Conservation (phyloP, 2,888 invertebrate genomes). For the Oxycera nigricornis region DNA sequence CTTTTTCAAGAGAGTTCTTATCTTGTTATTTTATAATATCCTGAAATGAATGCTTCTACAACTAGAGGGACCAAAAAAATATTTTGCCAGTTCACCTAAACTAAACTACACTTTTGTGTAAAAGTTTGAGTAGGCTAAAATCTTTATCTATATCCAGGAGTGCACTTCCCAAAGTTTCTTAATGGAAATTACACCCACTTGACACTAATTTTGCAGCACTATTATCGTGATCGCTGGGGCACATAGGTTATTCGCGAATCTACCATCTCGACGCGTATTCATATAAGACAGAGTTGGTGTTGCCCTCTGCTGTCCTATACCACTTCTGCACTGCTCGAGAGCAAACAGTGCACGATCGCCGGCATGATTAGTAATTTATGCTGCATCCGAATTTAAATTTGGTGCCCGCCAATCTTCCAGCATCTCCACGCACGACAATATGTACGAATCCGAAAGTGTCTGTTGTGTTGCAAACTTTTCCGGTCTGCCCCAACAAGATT, state of each 20-base stretch:
- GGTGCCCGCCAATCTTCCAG: slow-evolving; percentile 22
- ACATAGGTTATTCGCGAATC: not conserved
- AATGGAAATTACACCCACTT: slow-evolving; percentile 36
- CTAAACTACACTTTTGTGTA: no score
- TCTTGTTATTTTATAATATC: no score
- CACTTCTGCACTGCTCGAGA: not conserved
- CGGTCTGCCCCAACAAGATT: not conserved
- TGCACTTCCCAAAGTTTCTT: not conserved
- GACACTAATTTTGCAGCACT: slow-evolving; percentile 15
- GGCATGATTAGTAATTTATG: not conserved
- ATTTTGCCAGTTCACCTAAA: no score
- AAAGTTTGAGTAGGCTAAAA: no score
- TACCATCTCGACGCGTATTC: not conserved
- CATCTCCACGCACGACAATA: slow-evolving; percentile 10
- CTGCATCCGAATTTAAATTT: slow-evolving; percentile 30
- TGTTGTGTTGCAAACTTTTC: slow-evolving; percentile 1
- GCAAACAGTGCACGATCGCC: not conserved
- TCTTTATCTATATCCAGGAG: not conserved
- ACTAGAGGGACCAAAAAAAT: no score
- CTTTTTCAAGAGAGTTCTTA: no score
- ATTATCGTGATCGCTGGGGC: not conserved
- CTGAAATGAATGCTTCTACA: no score
- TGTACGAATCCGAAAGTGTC: slow-evolving; percentile 14
- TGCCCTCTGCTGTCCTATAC: not conserved
- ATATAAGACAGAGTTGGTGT: not conserved